Conservation (phyloP, 2,888 invertebrate species). For the Latheticus oryzae region DNA sequence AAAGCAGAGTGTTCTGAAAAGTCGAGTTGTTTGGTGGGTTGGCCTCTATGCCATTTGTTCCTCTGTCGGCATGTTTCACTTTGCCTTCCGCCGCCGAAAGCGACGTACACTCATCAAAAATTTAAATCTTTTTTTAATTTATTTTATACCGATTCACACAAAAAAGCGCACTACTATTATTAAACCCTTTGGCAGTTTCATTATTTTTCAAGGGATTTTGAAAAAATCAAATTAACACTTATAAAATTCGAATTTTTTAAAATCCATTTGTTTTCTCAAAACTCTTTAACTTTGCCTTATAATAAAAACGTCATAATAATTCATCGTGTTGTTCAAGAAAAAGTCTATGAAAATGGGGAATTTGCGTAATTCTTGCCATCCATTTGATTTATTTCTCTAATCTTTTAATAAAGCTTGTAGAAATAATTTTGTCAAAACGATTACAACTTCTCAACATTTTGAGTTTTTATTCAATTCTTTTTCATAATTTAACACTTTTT, state of each 20-base stretch:
- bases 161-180: too few relatives aligned
- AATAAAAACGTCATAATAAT: constrained; percentile 26
- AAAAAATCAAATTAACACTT: too few relatives aligned
- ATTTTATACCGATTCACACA: too few relatives aligned
- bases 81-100: constrained; percentile 25
- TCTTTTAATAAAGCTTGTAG: constrained; percentile 20
- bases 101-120: constrained; percentile 17
- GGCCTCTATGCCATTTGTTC: constrained; percentile 38
- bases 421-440: constrained; percentile 6
- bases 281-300: constrained; percentile 15
- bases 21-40: constrained; percentile 42
- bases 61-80: constrained; percentile 39
- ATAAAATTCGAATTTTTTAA: constrained; percentile 13
- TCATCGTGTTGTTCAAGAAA: constrained; percentile 31
- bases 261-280: constrained; percentile 19
- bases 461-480: too few relatives aligned
- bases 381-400: constrained; percentile 26
- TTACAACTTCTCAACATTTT: too few relatives aligned
- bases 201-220: too few relatives aligned
- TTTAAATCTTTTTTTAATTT: constrained; percentile 20
- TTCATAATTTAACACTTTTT: too few relatives aligned
- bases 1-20: constrained; percentile 44
- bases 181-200: too few relatives aligned
- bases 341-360: constrained; percentile 28
- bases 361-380: constrained; percentile 29